Evolutionary conservation across 2,113 vertebrate genomes (phyloP).

Genomic region (Chloroceryle aenea): DNA sequence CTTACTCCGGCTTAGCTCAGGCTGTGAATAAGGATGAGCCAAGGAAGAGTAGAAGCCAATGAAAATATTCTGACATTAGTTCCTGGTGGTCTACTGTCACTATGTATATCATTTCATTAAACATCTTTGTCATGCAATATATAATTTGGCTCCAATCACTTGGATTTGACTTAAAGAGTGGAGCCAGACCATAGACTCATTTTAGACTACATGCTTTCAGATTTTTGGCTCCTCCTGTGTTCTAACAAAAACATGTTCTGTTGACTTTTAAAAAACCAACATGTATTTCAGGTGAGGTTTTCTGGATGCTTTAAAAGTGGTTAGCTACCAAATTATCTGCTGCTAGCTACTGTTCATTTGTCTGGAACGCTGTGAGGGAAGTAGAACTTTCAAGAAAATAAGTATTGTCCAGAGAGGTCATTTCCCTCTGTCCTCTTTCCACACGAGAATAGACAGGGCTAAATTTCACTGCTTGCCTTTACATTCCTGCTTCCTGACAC

Average conservation of each 20-base stretch:
- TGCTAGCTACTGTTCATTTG: conserved; percentile 18
- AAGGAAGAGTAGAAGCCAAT: background rate
- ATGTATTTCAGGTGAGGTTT: conserved; percentile 57
- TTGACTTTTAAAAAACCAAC: background rate
- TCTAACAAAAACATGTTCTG: conserved; percentile 42
- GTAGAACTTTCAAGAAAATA: background rate
- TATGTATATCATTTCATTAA: conserved; percentile 39
- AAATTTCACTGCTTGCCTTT: conserved; percentile 7
- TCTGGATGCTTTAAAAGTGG: conserved; percentile 24
- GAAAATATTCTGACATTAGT: conserved; percentile 53
- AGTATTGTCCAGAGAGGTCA: background rate
- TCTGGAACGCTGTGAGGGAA: conserved; percentile 46
- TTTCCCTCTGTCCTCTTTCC: conserved; percentile 1
- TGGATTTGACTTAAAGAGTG: conserved; percentile 20
- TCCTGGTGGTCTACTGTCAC: conserved; percentile 36
- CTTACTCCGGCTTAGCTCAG: background rate
- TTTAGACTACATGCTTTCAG: conserved; percentile 23
- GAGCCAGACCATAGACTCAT: background rate
- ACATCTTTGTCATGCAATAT: background rate
- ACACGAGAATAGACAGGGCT: background rate
- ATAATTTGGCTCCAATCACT: conserved; percentile 26
- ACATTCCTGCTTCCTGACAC: background rate
- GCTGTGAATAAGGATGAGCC: conserved; percentile 25
- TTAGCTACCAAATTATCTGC: conserved; percentile 18
- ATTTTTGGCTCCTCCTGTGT: conserved; percentile 2